Conservation (phyloP, 2,797 vertebrate species). For the Scomberomorus guttatus region DNA sequence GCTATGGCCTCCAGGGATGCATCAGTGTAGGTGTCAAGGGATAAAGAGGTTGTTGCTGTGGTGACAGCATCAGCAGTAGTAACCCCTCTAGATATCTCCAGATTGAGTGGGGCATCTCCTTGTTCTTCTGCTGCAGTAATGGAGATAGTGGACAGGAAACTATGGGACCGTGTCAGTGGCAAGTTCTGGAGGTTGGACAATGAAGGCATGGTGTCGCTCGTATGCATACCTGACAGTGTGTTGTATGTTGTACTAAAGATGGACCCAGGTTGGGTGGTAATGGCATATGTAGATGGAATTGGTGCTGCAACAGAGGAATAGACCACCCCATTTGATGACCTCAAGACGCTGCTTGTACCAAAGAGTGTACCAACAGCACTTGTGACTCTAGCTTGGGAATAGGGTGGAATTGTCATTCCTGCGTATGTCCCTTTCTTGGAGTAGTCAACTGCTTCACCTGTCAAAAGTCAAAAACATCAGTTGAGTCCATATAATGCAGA, state of each 20-base stretch:
- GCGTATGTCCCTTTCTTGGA: conserved; percentile 95
- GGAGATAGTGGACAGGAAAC: conserved; percentile 92
- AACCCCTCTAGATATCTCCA: conserved; percentile 87
- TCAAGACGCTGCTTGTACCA: conserved; percentile 92
- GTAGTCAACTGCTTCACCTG: conserved; percentile 99
- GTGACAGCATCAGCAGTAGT: conserved; percentile 77
- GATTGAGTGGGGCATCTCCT: conserved; percentile 83
- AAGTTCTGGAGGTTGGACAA: conserved; percentile 91
- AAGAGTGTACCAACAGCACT: conserved; percentile 85
- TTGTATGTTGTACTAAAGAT: conserved; percentile 96
- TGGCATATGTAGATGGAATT: conserved; percentile 95
- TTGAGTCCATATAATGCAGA: conserved; percentile 85
- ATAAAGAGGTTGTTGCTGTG: conserved; percentile 85
- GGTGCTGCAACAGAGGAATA: conserved; percentile 98
- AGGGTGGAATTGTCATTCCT: conserved; percentile 94
- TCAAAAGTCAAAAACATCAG: conserved; percentile 93
- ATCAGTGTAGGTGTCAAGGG: conserved; percentile 92
- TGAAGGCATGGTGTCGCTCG: conserved; percentile 92
- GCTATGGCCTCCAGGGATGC: conserved; percentile 89
- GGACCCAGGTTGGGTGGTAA: conserved; percentile 98
- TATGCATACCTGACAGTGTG: conserved; percentile 90
- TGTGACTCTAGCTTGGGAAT: conserved; percentile 94
- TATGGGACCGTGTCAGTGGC: conserved; percentile 93
- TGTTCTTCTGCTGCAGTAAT: conserved; percentile 87
- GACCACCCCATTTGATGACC: conserved; percentile 96